phyloP scores from a whole-genome alignment of 1,140 invertebrate genomes.

The Sinonovacula constricta region DNA sequence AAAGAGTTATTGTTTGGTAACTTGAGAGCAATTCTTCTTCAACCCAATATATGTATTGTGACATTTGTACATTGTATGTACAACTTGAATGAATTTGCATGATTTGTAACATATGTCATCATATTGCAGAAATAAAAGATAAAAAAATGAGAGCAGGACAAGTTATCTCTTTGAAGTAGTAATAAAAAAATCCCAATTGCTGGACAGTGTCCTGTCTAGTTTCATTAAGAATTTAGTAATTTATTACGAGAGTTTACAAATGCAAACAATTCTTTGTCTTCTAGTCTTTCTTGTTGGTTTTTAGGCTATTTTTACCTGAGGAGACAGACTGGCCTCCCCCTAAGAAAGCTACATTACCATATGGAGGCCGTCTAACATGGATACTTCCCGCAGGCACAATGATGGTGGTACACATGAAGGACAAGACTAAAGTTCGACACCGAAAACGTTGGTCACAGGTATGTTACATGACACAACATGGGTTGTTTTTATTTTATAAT shows the following conservation, averaged over 20 bases:
- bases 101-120: no score
- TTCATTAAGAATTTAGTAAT: background rate
- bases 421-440: conserved; percentile 97
- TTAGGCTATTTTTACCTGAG: background rate
- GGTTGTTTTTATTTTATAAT: no score
- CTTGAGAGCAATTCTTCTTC: no score
- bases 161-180: no score
- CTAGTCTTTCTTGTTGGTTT: background rate
- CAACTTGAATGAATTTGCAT: no score
- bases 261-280: background rate
- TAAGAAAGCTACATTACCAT: conserved; percentile 81
- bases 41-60: no score
- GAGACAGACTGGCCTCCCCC: conserved; percentile 10
- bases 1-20: no score
- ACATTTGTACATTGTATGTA: no score
- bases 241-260: background rate
- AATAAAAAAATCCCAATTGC: background rate
- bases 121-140: no score
- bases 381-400: conserved; percentile 97
- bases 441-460: conserved; percentile 82
- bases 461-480: no score
- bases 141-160: no score
- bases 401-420: conserved; percentile 98
- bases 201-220: background rate
- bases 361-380: conserved; percentile 96